Evolutionary conservation across 2,113 vertebrate species (phyloP).

Genomic region (Laticauda colubrina): DNA sequence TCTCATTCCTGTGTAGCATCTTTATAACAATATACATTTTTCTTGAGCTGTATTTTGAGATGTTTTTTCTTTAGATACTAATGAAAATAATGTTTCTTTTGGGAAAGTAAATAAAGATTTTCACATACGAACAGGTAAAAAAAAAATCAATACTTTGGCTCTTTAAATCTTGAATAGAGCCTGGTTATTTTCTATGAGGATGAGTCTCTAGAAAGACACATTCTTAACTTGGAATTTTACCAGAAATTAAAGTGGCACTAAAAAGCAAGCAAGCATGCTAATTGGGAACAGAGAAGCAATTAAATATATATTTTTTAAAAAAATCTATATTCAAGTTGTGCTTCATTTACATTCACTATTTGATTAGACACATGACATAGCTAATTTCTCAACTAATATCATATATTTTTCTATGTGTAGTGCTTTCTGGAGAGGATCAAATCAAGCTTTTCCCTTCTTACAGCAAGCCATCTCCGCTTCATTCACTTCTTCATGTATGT

Average conservation of each 20-base stretch:
- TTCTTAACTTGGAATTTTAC: constrained; percentile 63
- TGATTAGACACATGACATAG: constrained; percentile 48
- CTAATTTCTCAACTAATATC: constrained; percentile 41
- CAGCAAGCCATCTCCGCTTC: neutral
- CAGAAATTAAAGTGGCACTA: constrained; percentile 68
- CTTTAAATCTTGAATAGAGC: constrained; percentile 72
- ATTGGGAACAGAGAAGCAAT: constrained; percentile 42
- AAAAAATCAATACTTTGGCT: constrained; percentile 77
- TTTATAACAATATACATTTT: constrained; percentile 54
- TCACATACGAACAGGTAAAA: constrained; percentile 79
- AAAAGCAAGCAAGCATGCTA: constrained; percentile 61
- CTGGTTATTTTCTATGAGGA: constrained; percentile 73
- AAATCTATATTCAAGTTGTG: neutral
- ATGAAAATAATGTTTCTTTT: constrained; percentile 79
- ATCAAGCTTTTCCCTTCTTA: neutral
- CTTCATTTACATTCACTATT: constrained; percentile 34
- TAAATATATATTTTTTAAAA: neutral
- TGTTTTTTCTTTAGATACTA: constrained; percentile 77
- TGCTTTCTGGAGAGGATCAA: neutral
- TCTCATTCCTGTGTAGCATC: too few relatives aligned
- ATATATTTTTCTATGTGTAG: neutral
- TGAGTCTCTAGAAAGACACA: constrained; percentile 75
- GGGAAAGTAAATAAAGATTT: constrained; percentile 71
- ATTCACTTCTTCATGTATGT: neutral
- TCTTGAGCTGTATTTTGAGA: constrained; percentile 77